Percentiles rank a stretch among this genome's conserved stretches.
Evolutionary conservation across 2,888 invertebrate genomes (phyloP).

Genomic region (Tenthredo mesomela): DNA sequence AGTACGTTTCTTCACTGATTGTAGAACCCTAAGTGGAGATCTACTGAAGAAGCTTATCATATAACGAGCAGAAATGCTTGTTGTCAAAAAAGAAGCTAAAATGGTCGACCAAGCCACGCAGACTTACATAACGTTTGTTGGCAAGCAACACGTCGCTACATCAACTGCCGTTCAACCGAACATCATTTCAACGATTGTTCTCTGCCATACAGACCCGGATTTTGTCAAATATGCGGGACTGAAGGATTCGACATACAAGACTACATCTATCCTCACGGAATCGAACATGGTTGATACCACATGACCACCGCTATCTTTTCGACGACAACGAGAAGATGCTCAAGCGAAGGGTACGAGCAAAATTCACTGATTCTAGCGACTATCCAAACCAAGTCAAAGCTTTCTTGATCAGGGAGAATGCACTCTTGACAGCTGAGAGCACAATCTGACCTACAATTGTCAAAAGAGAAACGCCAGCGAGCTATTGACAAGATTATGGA

Average conservation of each 20-base stretch:
- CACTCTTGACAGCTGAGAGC: neutral
- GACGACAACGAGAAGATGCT: neutral
- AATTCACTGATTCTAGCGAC: neutral
- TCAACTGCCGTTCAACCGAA: constrained; percentile 47
- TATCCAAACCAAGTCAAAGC: neutral
- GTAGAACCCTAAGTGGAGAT: constrained; percentile 34
- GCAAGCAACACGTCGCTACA: constrained; percentile 46
- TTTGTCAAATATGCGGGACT: constrained; percentile 46
- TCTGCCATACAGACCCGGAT: constrained; percentile 50
- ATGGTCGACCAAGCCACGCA: constrained; percentile 38
- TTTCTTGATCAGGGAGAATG: neutral
- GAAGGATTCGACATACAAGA: constrained; percentile 31
- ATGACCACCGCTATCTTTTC: constrained; percentile 25
- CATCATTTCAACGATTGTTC: constrained; percentile 44
- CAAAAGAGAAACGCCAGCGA: neutral
- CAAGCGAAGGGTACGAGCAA: neutral
- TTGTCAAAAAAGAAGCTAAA: neutral
- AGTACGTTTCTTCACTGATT: constrained; percentile 1
- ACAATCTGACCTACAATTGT: neutral
- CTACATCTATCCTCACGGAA: constrained; percentile 53
- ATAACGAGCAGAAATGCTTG: constrained; percentile 39
- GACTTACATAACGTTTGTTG: constrained; percentile 39
- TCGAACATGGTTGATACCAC: constrained; percentile 53
- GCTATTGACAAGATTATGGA: neutral
- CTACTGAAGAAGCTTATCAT: constrained; percentile 30